Evolutionary conservation across 2,888 invertebrate species (phyloP).

Genomic region (Eupithecia insigniata): DNA sequence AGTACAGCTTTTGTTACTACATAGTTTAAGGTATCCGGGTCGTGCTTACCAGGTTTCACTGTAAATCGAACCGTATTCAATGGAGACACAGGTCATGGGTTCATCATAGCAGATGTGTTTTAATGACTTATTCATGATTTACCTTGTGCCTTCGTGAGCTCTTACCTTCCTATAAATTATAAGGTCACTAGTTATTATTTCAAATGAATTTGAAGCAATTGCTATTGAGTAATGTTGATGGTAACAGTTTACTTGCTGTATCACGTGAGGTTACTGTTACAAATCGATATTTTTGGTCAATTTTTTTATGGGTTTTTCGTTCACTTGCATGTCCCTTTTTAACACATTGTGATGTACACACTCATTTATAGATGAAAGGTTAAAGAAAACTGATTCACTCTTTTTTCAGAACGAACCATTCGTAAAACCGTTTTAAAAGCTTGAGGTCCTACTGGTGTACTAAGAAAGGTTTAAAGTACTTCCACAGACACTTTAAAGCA

Average conservation of each 20-base stretch:
- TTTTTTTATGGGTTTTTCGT: background rate
- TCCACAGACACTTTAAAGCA: background rate
- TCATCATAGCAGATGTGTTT: conserved; percentile 63
- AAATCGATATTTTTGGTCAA: background rate
- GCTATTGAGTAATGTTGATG: conserved; percentile 10
- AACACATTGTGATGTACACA: too few relatives aligned
- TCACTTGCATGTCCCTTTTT: background rate
- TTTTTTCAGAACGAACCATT: background rate
- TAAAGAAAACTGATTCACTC: too few relatives aligned
- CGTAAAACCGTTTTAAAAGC: background rate
- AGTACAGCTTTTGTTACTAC: too few relatives aligned
- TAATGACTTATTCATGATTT: conserved; percentile 73
- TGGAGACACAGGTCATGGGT: conserved; percentile 67
- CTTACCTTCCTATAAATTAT: conserved; percentile 44
- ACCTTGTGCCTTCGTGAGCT: conserved; percentile 56
- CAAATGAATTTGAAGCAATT: conserved; percentile 31
- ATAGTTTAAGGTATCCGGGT: too few relatives aligned
- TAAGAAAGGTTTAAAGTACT: background rate
- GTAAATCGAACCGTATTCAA: conserved; percentile 51
- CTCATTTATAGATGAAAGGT: too few relatives aligned
- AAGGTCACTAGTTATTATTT: conserved; percentile 46
- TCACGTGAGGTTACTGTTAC: conserved; percentile 1
- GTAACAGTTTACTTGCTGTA: background rate
- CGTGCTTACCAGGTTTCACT: background rate
- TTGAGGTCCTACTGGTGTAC: too few relatives aligned